Evolutionary conservation across 1,140 invertebrate genomes (phyloP).

Genomic region (Drosophila virilis): DNA sequence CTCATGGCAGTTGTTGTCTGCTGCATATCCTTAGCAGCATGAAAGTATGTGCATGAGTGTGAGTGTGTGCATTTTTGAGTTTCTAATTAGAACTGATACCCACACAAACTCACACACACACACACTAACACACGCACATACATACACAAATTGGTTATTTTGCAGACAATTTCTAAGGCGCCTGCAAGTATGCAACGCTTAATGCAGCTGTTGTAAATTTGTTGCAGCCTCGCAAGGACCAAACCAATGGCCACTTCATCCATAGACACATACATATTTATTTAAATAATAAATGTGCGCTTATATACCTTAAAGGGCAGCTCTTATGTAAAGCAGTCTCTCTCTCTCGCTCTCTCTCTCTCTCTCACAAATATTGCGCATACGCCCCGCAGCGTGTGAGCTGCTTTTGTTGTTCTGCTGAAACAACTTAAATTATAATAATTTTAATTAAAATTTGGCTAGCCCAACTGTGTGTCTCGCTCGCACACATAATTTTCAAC

Average conservation of each 20-base stretch:
- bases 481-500: conserved; percentile 40
- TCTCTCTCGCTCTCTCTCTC: neutral
- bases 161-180: conserved; percentile 73
- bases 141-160: conserved; percentile 70
- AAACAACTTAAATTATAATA: conserved; percentile 72
- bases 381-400: conserved; percentile 22
- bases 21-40: conserved; percentile 76
- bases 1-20: conserved; percentile 77
- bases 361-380: conserved; percentile 25
- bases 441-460: conserved; percentile 78
- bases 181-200: conserved; percentile 69
- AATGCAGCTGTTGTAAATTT: conserved; percentile 76
- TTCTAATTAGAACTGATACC: conserved; percentile 82
- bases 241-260: conserved; percentile 13
- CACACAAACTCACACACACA: conserved; percentile 63
- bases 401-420: conserved; percentile 31
- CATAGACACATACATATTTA: conserved; percentile 31
- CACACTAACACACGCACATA: conserved; percentile 9
- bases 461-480: conserved; percentile 4
- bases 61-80: conserved; percentile 72
- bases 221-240: conserved; percentile 46
- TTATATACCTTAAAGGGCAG: conserved; percentile 8
- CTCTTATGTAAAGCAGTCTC: conserved; percentile 2
- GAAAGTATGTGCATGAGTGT: conserved; percentile 30
- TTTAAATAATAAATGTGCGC: conserved; percentile 2